Evolutionary conservation across 1,140 invertebrate genomes (phyloP), one percentile per base, ranked within the genome.

Genomic region (Apolygus lucorum): DNA sequence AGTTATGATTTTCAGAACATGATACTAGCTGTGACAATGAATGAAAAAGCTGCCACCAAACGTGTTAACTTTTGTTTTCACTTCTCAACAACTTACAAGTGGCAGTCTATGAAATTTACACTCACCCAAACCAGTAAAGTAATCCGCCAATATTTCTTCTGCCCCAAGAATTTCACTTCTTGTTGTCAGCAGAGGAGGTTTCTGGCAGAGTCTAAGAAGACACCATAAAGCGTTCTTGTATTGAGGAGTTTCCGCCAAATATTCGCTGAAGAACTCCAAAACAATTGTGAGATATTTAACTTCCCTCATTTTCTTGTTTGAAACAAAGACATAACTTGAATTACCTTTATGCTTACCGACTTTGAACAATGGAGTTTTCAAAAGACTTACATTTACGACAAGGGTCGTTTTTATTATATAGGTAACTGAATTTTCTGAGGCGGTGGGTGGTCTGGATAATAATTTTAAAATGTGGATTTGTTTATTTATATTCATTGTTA

Each of bases 231-330:
- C 64, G 28, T 28, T 66, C 24, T 11, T 66, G n/a, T 66, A 66
- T 21, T 28, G 64, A n/a, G 64, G 64, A 28, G 27, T 66, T 2
- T 42, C 64, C 21, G 1, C 17, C 1, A 34, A 42, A 21, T 14
- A 29, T 42, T 66, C 28, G 26, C 64, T 2, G 26, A 66, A 21
- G 25, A 34, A 66, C 29, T 66, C 64, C 25, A 66, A 29, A 14
- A 66, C 11, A 21, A 66, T 25, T 34, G 64, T 29, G 13, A 66
- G 1, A 21, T 29, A 66, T 66, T 66, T 34, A 1, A 34, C 28
- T n/a, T 66, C 64, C 2, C n/a, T 66, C 64, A 66, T 66, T 66
- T 42, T 66, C 64, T 66, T n/a, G n/a, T n/a, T n/a, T n/a, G n/a
- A n/a, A n/a, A n/a, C n/a, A n/a, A n/a, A n/a, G n/a, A n/a, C n/a